Percentiles rank a stretch among this genome's conserved stretches.
Evolutionary conservation across 2,113 vertebrate genomes (phyloP).

Genomic region (Pithys albifrons): DNA sequence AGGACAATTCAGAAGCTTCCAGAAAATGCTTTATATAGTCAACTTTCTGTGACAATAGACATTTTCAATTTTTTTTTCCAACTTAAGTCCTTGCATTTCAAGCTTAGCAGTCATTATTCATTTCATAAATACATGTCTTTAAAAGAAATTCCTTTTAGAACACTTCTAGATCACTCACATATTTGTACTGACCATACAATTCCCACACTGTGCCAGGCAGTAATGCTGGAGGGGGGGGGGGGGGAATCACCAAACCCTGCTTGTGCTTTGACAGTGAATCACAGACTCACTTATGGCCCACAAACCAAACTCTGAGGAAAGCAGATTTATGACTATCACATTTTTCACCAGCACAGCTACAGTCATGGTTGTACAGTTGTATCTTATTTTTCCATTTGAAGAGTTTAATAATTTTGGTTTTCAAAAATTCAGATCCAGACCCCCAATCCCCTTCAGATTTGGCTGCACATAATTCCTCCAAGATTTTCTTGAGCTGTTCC

Average conservation of each 20-base stretch:
- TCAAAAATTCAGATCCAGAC: neutral
- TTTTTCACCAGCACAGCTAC: neutral
- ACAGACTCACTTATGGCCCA: neutral
- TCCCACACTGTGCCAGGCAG: neutral
- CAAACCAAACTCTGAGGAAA: neutral
- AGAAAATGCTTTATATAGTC: neutral
- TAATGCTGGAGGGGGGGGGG: accelerated
- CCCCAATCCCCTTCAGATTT: neutral
- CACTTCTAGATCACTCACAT: neutral
- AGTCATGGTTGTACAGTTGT: neutral
- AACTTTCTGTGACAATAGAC: neutral
- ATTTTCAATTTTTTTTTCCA: neutral
- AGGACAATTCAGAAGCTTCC: neutral
- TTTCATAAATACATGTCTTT: neutral
- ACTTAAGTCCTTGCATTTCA: neutral
- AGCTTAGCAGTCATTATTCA: neutral
- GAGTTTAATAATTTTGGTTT: neutral
- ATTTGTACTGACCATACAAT: neutral
- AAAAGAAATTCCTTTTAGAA: neutral
- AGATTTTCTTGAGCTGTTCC: neutral
- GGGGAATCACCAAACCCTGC: neutral
- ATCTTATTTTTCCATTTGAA: constrained; percentile 6
- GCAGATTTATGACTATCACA: neutral
- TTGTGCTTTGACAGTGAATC: neutral
- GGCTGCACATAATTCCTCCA: neutral